Conservation (phyloP, 2,113 vertebrate genomes). For the Parus major region DNA sequence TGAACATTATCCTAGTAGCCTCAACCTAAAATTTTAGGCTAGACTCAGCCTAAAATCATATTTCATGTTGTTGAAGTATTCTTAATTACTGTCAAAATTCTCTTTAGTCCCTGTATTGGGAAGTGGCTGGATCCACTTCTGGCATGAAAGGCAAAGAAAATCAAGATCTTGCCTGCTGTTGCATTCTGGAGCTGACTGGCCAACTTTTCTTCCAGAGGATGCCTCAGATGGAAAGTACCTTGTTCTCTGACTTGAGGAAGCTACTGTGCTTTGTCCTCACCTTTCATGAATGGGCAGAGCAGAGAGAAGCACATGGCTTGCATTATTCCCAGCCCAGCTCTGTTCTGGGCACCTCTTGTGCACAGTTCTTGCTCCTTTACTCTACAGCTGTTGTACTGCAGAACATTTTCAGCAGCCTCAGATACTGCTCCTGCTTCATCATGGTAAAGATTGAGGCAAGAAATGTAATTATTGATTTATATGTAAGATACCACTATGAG, state of each 20-base stretch:
- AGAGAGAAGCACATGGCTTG: neutral
- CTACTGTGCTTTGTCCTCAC: neutral
- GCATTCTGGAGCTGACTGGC: neutral
- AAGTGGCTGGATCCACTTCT: neutral
- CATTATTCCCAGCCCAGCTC: neutral
- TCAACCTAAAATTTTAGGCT: neutral
- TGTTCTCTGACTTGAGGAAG: neutral
- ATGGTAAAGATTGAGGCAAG: neutral
- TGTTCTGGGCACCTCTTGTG: rapidly evolving
- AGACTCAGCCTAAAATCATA: neutral
- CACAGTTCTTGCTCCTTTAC: neutral
- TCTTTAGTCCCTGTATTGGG: neutral
- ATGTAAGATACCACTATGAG: neutral
- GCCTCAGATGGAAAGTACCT: neutral
- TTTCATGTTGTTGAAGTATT: neutral
- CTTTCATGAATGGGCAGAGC: neutral
- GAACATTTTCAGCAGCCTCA: neutral
- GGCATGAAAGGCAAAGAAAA: neutral
- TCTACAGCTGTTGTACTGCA: neutral
- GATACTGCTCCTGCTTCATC: neutral
- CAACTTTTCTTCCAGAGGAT: neutral
- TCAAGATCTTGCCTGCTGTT: neutral
- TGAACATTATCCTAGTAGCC: neutral
- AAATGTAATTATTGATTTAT: neutral
- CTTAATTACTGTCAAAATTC: neutral